Percentiles rank a stretch among this genome's conserved stretches.
phyloP scores from a whole-genome alignment of 2,797 vertebrate species.

The Leuciscus waleckii region DNA sequence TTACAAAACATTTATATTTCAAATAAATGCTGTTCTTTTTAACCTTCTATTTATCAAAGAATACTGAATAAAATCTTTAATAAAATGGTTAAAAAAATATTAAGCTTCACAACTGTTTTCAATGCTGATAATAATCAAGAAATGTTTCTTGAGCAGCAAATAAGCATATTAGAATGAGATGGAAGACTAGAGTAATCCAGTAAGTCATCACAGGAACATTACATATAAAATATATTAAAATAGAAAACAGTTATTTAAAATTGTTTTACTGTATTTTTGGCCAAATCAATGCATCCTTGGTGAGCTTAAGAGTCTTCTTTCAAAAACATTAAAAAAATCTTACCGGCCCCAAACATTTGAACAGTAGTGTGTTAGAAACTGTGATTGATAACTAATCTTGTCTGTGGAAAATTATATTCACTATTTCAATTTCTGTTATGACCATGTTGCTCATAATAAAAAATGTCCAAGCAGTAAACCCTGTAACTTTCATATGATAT shows the following conservation, averaged over 20 bases:
- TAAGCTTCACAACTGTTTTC: background rate
- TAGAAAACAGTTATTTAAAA: background rate
- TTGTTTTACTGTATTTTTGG: background rate
- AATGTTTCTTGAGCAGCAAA: background rate
- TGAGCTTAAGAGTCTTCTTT: background rate
- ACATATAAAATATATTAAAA: background rate
- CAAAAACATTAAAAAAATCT: background rate
- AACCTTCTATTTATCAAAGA: background rate
- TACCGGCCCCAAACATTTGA: background rate
- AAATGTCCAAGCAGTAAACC: background rate
- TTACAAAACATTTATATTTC: background rate
- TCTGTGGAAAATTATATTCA: constrained; percentile 3
- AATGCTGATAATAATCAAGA: background rate
- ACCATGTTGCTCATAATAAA: background rate
- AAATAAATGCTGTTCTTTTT: too few relatives aligned
- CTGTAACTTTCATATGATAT: background rate
- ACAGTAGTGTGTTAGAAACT: background rate
- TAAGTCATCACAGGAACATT: background rate
- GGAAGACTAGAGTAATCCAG: background rate
- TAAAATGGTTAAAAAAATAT: background rate
- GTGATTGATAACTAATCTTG: background rate
- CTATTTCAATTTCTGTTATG: background rate
- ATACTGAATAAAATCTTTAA: background rate
- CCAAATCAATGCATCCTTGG: background rate
- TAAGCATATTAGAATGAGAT: background rate